Conservation (phyloP, 2,113 vertebrate genomes). For the Eulemur macaco region DNA sequence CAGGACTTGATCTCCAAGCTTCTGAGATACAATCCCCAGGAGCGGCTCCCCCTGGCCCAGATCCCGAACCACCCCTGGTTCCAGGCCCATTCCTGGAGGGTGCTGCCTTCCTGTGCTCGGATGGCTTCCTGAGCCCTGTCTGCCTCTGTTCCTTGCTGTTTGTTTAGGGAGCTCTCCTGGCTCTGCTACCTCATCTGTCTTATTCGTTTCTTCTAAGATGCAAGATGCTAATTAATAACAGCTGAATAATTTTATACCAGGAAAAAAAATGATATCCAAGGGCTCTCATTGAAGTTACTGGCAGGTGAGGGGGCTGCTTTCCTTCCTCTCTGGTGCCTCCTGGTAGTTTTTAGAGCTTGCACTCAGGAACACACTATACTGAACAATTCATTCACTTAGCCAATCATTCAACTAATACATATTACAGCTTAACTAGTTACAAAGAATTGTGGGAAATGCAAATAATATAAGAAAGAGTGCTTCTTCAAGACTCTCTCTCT, state of each 20-base stretch:
- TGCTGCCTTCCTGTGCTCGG: constrained; percentile 83
- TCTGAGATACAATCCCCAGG: constrained; percentile 86
- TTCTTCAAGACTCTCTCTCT: neutral
- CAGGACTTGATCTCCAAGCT: constrained; percentile 88
- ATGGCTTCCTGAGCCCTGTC: neutral
- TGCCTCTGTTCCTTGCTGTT: neutral
- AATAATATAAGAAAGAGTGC: neutral
- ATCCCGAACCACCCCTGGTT: constrained; percentile 91
- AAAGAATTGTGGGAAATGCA: neutral
- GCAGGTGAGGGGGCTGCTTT: neutral
- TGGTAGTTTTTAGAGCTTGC: neutral
- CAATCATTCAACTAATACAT: neutral
- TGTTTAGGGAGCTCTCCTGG: neutral
- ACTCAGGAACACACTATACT: neutral
- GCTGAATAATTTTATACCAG: neutral
- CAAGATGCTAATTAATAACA: neutral
- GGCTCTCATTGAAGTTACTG: neutral
- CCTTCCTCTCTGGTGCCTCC: neutral
- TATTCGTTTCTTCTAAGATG: neutral
- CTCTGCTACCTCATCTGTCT: neutral
- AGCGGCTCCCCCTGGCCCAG: constrained; percentile 84
- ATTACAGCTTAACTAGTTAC: neutral
- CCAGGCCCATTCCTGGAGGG: constrained; percentile 84
- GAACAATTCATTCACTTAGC: neutral
- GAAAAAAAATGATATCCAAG: neutral